phyloP scores from a whole-genome alignment of 2,113 vertebrate genomes.

The Butorides virescens region DNA sequence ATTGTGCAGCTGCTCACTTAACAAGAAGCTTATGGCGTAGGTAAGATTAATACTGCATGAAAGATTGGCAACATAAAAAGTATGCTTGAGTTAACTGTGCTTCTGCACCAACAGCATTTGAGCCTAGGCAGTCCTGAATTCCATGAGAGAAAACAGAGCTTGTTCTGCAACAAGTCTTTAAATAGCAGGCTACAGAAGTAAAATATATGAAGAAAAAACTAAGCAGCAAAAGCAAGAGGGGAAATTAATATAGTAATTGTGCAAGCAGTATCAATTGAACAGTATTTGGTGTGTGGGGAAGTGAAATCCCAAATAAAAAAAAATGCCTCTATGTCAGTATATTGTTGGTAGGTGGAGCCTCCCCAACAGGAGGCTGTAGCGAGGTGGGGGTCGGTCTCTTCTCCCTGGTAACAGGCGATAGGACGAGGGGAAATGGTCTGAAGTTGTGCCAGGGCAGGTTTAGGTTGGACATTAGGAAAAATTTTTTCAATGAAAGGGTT shows the following conservation, averaged over 20 bases:
- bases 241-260: neutral
- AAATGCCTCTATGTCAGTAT: neutral
- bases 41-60: neutral
- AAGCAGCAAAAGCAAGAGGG: neutral
- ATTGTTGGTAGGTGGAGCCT: neutral
- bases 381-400: no score
- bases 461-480: no score
- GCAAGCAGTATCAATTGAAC: neutral
- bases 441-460: no score
- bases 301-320: neutral
- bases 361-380: no score
- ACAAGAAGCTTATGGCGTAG: neutral
- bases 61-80: neutral
- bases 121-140: neutral
- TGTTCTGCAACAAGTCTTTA: neutral
- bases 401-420: no score
- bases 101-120: neutral
- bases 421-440: no score
- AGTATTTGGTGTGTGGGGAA: neutral
- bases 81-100: neutral
- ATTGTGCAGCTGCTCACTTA: neutral
- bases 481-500: no score
- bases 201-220: neutral
- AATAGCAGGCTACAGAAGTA: neutral
- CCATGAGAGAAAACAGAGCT: neutral